These are phyloP conservation scores for Turdus rufiventris DNA, from an alignment of 2,113 vertebrate species.

Conservation along the genomic window DNA sequence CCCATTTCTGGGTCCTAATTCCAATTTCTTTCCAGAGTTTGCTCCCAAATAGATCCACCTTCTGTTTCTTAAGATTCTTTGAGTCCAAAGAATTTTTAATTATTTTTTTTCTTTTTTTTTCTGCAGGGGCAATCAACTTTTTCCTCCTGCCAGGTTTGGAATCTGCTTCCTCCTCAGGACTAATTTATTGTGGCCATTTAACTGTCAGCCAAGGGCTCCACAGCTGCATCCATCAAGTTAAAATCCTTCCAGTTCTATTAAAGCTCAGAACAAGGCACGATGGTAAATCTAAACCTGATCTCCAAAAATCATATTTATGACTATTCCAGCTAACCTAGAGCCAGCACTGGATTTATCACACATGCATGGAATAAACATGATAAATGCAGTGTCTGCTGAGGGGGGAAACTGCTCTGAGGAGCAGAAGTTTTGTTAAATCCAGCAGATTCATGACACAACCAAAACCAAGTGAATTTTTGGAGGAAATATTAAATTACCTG, in stretches of 20 bases:
- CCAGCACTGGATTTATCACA: background rate
- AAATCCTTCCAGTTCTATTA: background rate
- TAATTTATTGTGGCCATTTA: conserved; percentile 3
- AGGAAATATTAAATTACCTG: background rate
- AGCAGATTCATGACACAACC: background rate
- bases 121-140: background rate
- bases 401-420: background rate
- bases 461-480: background rate
- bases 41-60: background rate
- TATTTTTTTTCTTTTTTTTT: background rate
- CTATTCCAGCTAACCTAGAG: background rate
- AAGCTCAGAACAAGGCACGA: background rate
- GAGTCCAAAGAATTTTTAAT: background rate
- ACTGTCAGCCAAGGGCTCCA: background rate
- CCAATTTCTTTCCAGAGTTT: background rate
- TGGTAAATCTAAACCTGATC: background rate
- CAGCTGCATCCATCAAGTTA: background rate
- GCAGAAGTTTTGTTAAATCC: background rate
- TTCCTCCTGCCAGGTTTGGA: background rate
- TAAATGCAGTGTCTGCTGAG: background rate
- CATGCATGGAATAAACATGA: background rate
- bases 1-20: background rate
- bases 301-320: background rate
- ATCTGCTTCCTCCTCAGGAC: background rate
- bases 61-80: background rate